phyloP scores from a whole-genome alignment of 2,888 invertebrate species.

The Drosophila lacicola region DNA sequence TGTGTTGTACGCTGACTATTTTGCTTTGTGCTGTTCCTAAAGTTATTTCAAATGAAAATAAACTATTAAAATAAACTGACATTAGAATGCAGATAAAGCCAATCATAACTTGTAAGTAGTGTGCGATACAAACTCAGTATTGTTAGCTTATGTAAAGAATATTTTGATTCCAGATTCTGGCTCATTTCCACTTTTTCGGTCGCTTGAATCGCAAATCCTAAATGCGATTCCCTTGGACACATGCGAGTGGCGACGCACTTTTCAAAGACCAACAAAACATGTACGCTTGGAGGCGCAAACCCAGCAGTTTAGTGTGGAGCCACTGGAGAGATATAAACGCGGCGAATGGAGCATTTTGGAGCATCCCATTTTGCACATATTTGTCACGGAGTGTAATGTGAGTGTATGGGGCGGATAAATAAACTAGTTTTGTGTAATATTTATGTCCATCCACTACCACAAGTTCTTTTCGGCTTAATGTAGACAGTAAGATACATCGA shows the following conservation, averaged over 20 bases:
- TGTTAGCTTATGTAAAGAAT: neutral
- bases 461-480: too few relatives aligned
- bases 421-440: neutral
- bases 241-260: conserved; percentile 96
- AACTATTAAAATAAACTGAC: conserved; percentile 4
- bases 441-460: too few relatives aligned
- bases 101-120: conserved; percentile 82
- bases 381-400: conserved; percentile 97
- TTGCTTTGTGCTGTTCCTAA: conserved; percentile 20
- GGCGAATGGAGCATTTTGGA: conserved; percentile 92
- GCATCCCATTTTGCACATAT: conserved; percentile 96
- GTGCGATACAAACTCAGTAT: too few relatives aligned
- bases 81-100: conserved; percentile 82
- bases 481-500: too few relatives aligned
- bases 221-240: conserved; percentile 94
- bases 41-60: conserved; percentile 42
- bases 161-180: conserved; percentile 89
- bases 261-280: conserved; percentile 93
- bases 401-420: conserved; percentile 51
- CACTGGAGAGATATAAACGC: conserved; percentile 88
- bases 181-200: conserved; percentile 93
- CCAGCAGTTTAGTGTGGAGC: conserved; percentile 91
- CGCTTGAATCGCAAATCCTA: conserved; percentile 91
- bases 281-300: conserved; percentile 94
- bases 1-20: conserved; percentile 34